A percentile compares a stretch with the other conserved stretches of the same genome.
These are phyloP conservation scores for Illadopsis cleaveri DNA, from an alignment of 2,113 vertebrate genomes.

Conservation along the genomic window DNA sequence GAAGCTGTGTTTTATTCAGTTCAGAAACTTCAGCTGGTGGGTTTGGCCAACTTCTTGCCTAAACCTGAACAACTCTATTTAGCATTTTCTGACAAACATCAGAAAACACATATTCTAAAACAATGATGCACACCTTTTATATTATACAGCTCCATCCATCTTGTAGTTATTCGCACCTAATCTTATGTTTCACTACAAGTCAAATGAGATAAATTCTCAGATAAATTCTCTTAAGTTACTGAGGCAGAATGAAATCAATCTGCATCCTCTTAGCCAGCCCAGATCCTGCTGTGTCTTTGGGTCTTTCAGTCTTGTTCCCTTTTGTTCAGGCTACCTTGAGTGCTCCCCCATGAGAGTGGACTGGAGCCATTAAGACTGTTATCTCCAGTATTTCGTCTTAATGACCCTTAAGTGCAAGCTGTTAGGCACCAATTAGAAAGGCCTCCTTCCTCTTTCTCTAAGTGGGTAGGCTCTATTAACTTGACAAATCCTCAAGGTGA, in stretches of 20 bases:
- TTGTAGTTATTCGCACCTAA: neutral
- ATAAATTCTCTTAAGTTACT: conserved; percentile 4
- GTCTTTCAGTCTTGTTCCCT: conserved; percentile 3
- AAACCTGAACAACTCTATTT: neutral
- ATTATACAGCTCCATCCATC: neutral
- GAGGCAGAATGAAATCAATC: conserved; percentile 38
- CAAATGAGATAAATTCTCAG: neutral
- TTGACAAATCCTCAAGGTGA: conserved; percentile 58
- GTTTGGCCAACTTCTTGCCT: neutral
- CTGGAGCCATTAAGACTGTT: conserved; percentile 59
- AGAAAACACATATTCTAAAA: neutral
- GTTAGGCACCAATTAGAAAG: conserved; percentile 63
- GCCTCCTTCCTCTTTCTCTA: conserved; percentile 50
- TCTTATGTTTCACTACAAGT: neutral
- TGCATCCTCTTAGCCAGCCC: neutral
- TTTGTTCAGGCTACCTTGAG: conserved; percentile 41
- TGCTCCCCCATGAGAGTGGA: conserved; percentile 37
- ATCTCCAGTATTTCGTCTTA: conserved; percentile 45
- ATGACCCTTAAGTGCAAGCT: conserved; percentile 55
- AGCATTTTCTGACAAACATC: neutral
- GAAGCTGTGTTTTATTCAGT: neutral
- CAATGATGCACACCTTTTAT: neutral
- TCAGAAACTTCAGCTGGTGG: neutral
- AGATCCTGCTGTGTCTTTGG: conserved; percentile 23
- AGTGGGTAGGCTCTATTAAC: conserved; percentile 55